Conservation (phyloP, 2,888 invertebrate species). For the Lampropteryx suffumata region DNA sequence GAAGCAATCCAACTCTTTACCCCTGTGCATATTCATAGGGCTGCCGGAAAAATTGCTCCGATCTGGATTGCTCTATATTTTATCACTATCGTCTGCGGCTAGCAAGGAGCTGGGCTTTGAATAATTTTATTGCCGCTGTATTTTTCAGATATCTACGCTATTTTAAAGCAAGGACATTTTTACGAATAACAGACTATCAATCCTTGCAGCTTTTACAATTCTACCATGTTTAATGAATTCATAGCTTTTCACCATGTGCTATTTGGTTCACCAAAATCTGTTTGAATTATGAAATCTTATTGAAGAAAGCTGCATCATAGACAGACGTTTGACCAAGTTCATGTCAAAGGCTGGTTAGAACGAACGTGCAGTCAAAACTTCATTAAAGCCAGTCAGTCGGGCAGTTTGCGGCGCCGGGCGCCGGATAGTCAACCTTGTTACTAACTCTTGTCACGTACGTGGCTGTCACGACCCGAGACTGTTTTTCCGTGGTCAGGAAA, state of each 20-base stretch:
- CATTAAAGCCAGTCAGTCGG: conserved; percentile 58
- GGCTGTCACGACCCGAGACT: conserved; percentile 53
- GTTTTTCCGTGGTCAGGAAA: conserved; percentile 67
- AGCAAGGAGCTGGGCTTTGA: conserved; percentile 23
- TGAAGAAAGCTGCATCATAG: conserved; percentile 28
- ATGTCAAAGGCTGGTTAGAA: conserved; percentile 38
- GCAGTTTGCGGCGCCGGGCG: conserved; percentile 53
- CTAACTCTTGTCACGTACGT: conserved; percentile 60
- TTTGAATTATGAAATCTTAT: conserved; percentile 13
- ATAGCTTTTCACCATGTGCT: background rate
- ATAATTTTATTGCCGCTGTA: conserved; percentile 25
- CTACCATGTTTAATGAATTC: background rate
- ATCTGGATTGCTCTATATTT: conserved; percentile 37
- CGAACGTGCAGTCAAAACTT: conserved; percentile 54
- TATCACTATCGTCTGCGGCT: conserved; percentile 29
- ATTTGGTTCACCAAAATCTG: background rate
- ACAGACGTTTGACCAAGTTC: conserved; percentile 33
- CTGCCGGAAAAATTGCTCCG: conserved; percentile 47
- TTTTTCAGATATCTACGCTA: conserved; percentile 14
- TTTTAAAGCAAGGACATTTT: conserved; percentile 8
- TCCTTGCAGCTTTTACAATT: background rate
- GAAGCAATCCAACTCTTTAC: conserved; percentile 55
- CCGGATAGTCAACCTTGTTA: conserved; percentile 43
- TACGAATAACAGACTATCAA: background rate
- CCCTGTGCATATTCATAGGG: conserved; percentile 56